Evolutionary conservation across 1,140 invertebrate species (phyloP), one percentile per base, ranked within the genome.

Genomic region (Trachymyrmex cornetzi): DNA sequence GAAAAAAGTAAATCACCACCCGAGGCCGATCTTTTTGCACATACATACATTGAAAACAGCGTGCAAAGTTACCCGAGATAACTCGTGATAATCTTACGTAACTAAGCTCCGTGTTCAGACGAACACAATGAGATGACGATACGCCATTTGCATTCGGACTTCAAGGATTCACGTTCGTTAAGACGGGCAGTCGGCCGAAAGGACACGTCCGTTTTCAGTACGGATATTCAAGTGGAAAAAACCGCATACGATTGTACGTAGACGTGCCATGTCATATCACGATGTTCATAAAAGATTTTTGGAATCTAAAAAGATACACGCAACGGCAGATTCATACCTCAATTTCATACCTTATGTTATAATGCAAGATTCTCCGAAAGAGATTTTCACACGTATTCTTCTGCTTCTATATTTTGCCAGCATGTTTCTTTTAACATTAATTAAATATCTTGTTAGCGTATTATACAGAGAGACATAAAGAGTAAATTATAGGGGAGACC

Each of bases 51-150:
- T 50, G 44, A 57, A 81, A 84, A 80, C 19, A 34, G 22, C 50
- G 72, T 61, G 80, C 48, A 77, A 71, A 80, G 67, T 50, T 77
- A 38, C 3, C 9, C 77, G 81, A 87, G 85, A 87, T 88, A 87
- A 85, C 67, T 69, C 69, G 85, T 59, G 77, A 87, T 87, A 87
- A 90, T 61, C 67, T 93, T 93, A 91, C 90, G 87, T 90, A 93
- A 93, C 55, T 34, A 63, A 48, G 12, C 66, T 61, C 67, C 80
- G 84, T 90, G 87, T 86, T 87, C 75, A 82, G 89, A 9, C 77
- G 89, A 90, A 90, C 64, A 89, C 89, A 90, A 93, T 91, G 80
- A 88, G 86, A 91, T 16, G 86, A 90, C 77, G 88, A 91, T 90
- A 91, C 79, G 81, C 30, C 72, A 24, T 72, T 77, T 85, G 85